Evolutionary conservation across 1,140 invertebrate species (phyloP).

Genomic region (Heliconius himera): DNA sequence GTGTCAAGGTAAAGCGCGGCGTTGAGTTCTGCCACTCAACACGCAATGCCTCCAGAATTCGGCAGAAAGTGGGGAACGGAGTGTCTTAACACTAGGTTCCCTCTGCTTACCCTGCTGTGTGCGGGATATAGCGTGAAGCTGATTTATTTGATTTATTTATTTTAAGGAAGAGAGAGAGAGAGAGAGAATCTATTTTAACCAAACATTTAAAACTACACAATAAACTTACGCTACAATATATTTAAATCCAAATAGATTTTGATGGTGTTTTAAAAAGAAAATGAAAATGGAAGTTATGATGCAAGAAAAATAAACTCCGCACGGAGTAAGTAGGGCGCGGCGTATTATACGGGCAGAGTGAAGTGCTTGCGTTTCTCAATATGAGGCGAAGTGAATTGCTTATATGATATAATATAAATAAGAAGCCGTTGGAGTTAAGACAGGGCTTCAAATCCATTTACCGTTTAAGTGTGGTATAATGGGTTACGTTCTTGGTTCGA

Average conservation of each 20-base stretch:
- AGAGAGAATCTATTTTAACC: too few species aligned
- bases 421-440: conserved; percentile 2
- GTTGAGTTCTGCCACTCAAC: too few species aligned
- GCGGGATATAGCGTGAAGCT: too few species aligned
- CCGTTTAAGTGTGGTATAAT: background rate
- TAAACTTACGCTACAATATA: background rate
- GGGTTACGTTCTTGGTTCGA: background rate
- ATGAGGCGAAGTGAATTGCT: background rate
- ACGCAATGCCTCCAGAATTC: too few species aligned
- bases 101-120: too few species aligned
- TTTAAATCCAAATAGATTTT: background rate
- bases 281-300: conserved; percentile 12
- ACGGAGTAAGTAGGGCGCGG: conserved; percentile 1
- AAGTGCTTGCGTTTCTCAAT: conserved; percentile 10
- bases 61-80: background rate
- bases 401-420: conserved; percentile 11
- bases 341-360: background rate
- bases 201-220: background rate
- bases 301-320: background rate
- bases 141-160: too few species aligned
- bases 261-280: background rate
- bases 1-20: too few species aligned
- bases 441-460: background rate
- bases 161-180: too few species aligned
- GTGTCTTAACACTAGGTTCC: background rate